Evolutionary conservation across 2,113 vertebrate genomes (phyloP).

Genomic region (Ondatra zibethicus): DNA sequence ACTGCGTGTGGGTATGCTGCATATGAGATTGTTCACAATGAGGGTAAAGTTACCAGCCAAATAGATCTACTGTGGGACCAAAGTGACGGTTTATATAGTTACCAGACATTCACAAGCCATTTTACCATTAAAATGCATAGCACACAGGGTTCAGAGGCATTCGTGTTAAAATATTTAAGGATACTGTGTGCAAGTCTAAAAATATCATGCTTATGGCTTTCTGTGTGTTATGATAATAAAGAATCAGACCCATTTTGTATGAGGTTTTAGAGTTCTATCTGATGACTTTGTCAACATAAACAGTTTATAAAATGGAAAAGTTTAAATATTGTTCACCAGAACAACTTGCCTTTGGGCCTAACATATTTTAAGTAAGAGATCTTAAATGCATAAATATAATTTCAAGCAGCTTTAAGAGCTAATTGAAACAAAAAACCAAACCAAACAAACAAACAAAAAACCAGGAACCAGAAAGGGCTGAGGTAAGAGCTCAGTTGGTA

Average conservation of each 20-base stretch:
- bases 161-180: not conserved
- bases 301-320: not conserved
- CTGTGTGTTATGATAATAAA: not conserved
- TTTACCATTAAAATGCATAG: not conserved
- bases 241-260: not conserved
- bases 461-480: not conserved
- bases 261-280: not conserved
- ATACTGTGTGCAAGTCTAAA: conserved; percentile 23
- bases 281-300: not conserved
- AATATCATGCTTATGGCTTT: conserved; percentile 5
- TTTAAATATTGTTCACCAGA: conserved; percentile 39
- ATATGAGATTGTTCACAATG: not conserved
- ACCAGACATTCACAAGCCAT: not conserved
- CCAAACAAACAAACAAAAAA: not conserved
- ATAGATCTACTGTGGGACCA: not conserved
- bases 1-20: not conserved
- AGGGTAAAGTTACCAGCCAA: not conserved
- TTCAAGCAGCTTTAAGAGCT: not conserved
- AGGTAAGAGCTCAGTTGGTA: not conserved
- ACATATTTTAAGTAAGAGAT: conserved; percentile 8
- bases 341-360: conserved; percentile 49
- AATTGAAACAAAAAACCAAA: not conserved
- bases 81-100: not conserved
- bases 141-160: not conserved
- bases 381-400: not conserved